Evolutionary conservation across 23 tunicate species (phyloP), one percentile per base, ranked within the genome.

Genomic region (Ciona savignyi): DNA sequence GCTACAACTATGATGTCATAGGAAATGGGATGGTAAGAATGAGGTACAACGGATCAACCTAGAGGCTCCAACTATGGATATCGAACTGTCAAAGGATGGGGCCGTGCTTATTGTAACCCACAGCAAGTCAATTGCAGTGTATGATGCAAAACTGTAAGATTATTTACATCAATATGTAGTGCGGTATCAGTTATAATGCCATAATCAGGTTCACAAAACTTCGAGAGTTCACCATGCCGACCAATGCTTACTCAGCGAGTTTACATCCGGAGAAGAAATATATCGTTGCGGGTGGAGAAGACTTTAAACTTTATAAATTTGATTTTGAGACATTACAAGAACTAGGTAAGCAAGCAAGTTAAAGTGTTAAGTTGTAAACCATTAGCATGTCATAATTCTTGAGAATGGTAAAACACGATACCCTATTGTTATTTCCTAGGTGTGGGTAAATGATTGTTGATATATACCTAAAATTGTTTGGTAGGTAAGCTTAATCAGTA

Each of bases 221-320:
- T 15, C 86, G 77, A 11, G 61, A 49, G 20, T 11, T 49, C 15
- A 49, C 20, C 81, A 81, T 87, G 34, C 94, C 88, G 51, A 82
- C 95, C 22, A 71, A 64, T 28, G 82, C 87, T 20, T 77, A 77
- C 74, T 93, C 98, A 4, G 98, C 98, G 21, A 82, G 88, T 74
- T 51, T 93, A 24, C 98, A 93, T 61, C 98, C 98, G 2, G 66
- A 93, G 0, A 82, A 78, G 67, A 77, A 93, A 30, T 81, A 74
- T 51, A 86, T 93, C 42, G 98, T 93, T 21, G 93, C 83, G 6
- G 98, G 98, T 0, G 98, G 98, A 27, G 64, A 81, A 28, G 95
- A 93, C 34, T 93, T 93, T 65, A 93, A 93, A 77, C 77, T 93
- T 2, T 93, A 93, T 70, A 93, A 93, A 79, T 87, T 69, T 66